Percentiles rank a stretch among this genome's conserved stretches.
Evolutionary conservation across 2,797 vertebrate genomes (phyloP).

Genomic region (Meda fulgida): DNA sequence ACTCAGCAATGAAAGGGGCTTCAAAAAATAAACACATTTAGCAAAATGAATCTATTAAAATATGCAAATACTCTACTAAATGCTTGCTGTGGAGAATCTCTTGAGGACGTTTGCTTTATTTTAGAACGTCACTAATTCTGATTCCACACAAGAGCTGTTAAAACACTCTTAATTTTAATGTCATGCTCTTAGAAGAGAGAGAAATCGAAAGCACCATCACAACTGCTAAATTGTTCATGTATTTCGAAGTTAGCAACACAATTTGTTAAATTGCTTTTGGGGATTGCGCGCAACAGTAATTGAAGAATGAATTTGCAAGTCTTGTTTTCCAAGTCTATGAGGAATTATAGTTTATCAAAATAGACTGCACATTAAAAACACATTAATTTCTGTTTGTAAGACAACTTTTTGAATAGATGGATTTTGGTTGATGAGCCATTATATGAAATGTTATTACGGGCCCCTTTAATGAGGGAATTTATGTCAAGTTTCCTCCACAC

Average conservation of each 20-base stretch:
- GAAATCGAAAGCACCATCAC: slow-evolving; percentile 31
- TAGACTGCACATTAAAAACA: slow-evolving; percentile 37
- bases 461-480: background rate
- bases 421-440: slow-evolving; percentile 29
- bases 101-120: slow-evolving; percentile 67
- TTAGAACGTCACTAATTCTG: slow-evolving; percentile 57
- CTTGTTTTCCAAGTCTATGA: slow-evolving; percentile 10
- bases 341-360: slow-evolving; percentile 17
- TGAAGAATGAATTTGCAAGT: slow-evolving; percentile 21
- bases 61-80: slow-evolving; percentile 62
- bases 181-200: slow-evolving; percentile 36
- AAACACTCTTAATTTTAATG: slow-evolving; percentile 53
- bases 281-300: slow-evolving; percentile 21
- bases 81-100: slow-evolving; percentile 60
- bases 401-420: slow-evolving; percentile 17
- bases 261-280: slow-evolving; percentile 52
- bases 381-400: slow-evolving; percentile 25
- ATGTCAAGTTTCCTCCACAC: background rate
- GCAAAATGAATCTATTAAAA: slow-evolving; percentile 45
- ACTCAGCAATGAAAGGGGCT: slow-evolving; percentile 1
- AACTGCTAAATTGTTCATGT: slow-evolving; percentile 48
- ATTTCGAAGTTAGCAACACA: slow-evolving; percentile 44
- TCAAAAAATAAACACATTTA: slow-evolving; percentile 37
- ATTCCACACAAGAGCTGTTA: slow-evolving; percentile 46
- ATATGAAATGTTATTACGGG: slow-evolving; percentile 14